These are phyloP conservation scores for Lasioglossum morio DNA, from an alignment of 2,888 invertebrate species.

Conservation along the genomic window DNA sequence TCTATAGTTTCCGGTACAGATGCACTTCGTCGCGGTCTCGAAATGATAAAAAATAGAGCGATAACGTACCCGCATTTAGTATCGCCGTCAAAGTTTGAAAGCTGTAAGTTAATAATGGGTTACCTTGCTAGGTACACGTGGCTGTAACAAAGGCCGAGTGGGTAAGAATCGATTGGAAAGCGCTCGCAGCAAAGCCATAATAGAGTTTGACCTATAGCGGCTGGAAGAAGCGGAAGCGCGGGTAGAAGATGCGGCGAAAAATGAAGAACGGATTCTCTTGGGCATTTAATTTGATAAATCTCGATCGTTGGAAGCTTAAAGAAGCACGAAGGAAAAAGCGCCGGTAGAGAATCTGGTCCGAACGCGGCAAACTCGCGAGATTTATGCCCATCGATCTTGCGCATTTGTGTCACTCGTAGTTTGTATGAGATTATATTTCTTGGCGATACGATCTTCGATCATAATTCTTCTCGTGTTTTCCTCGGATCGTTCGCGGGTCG, in stretches of 20 bases:
- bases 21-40: not conserved
- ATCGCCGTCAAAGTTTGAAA: constrained; percentile 27
- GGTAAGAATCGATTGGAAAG: constrained; percentile 36
- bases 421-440: constrained; percentile 31
- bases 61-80: constrained; percentile 2
- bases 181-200: not conserved
- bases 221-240: not conserved
- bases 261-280: not conserved
- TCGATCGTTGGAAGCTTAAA: not conserved
- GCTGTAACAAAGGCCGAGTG: constrained; percentile 44
- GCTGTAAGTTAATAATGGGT: constrained; percentile 47
- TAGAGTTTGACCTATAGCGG: not conserved
- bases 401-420: constrained; percentile 22
- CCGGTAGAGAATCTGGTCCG: not conserved
- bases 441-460: constrained; percentile 24
- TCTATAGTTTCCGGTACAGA: not conserved
- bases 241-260: not conserved
- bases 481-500: not conserved
- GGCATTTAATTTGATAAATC: constrained; percentile 26
- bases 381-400: constrained; percentile 12
- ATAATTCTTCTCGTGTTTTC: constrained; percentile 22
- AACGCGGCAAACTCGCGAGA: constrained; percentile 11
- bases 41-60: constrained; percentile 4
- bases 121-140: constrained; percentile 46
- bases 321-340: not conserved